Percentiles rank a stretch among this genome's conserved stretches.
These are phyloP conservation scores for Dendroctonus valens DNA, from an alignment of 1,140 invertebrate species.

Conservation along the genomic window DNA sequence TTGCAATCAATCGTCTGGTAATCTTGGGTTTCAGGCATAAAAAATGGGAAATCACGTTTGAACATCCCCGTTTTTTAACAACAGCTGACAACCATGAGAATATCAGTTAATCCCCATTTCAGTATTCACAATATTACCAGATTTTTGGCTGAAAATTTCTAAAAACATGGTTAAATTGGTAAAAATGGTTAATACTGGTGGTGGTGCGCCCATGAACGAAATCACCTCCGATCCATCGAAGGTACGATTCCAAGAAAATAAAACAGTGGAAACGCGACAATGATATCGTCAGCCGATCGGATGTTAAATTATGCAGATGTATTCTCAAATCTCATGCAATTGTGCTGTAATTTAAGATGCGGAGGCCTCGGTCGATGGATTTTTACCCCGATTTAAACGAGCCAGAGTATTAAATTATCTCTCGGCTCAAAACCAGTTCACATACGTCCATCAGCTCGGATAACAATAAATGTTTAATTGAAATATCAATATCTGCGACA, in stretches of 20 bases:
- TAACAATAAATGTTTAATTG: conserved; percentile 37
- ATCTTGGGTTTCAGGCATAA: too few species aligned
- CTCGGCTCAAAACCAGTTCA: conserved; percentile 40
- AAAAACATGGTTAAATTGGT: too few species aligned
- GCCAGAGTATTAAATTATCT: conserved; percentile 45
- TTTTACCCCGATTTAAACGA: conserved; percentile 46
- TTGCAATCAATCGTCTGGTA: too few species aligned
- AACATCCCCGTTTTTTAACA: too few species aligned
- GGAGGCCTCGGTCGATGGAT: conserved; percentile 40
- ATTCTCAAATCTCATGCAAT: conserved; percentile 49
- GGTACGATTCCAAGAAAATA: conserved; percentile 8
- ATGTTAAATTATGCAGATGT: conserved; percentile 48
- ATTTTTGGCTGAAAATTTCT: too few species aligned
- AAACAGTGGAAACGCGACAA: conserved; percentile 43
- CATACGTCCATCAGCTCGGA: conserved; percentile 38
- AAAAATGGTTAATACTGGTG: too few species aligned
- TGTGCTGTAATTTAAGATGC: conserved; percentile 48
- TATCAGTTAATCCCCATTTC: too few species aligned
- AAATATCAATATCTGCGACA: conserved; percentile 23
- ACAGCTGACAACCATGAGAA: too few species aligned
- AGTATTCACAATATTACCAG: too few species aligned
- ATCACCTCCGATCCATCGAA: conserved; percentile 4
- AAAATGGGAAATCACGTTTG: too few species aligned
- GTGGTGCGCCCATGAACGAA: neutral
- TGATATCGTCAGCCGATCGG: conserved; percentile 45